Evolutionary conservation across 2,888 invertebrate species (phyloP), one percentile per base, ranked within the genome.

Genomic region (Sepioteuthis lessoniana): DNA sequence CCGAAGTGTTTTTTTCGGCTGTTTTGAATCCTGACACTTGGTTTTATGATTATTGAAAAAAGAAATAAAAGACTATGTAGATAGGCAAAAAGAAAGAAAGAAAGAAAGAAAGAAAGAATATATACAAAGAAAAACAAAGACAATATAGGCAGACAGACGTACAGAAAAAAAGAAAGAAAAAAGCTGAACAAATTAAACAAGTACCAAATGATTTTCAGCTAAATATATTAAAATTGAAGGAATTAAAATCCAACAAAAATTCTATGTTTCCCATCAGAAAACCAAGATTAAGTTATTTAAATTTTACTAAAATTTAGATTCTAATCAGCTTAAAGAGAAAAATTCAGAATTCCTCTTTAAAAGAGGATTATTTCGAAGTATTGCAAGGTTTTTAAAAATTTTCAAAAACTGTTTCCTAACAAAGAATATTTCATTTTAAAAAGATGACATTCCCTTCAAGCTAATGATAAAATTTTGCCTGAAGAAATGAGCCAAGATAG

Each of bases 291-390:
- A 31, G n/a, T 76, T 76, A n/a, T 76, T 76, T 76, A 76, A 76
- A n/a, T 76, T 76, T 76, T 76, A 35, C 13, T 35, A 76, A 76
- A 76, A 76, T 76, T n/a, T 55, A 55, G 76, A 35, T 76, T 76
- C n/a, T 76, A 76, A 76, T 76, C 76, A 76, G 76, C 76, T 76
- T 76, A 76, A 76, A n/a, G 76, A n/a, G 13, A 76, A 76, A n/a
- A 60, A 31, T 60, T 31, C 31, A 60, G 28, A 60, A 76, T 76
- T 76, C 13, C 76, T n/a, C 76, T n/a, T 76, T 76, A 76, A 76
- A 76, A 76, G n/a, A 76, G 76, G n/a, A 76, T 76, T 76, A 76
- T 76, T 76, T 76, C 13, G 7, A 76, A 76, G 19, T 13, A 76
- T 25, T 55, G 25, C 21, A 42, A 7, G 42, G 21, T 55, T 55